These are phyloP conservation scores for Megalops atlanticus DNA, from an alignment of 2,113 vertebrate genomes.

Conservation along the genomic window DNA sequence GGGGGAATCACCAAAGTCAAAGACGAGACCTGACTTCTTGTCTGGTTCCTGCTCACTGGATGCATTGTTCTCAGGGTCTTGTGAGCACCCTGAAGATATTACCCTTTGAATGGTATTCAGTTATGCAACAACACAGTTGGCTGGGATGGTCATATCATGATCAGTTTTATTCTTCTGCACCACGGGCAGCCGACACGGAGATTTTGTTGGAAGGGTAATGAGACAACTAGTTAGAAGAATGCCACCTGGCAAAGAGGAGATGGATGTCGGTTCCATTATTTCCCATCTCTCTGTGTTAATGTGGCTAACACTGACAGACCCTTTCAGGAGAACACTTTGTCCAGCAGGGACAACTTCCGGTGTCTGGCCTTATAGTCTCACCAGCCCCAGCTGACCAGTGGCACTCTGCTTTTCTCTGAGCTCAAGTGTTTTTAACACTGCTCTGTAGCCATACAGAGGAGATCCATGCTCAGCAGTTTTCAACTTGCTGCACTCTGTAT, in stretches of 20 bases:
- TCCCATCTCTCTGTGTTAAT: not conserved
- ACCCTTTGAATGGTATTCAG: not conserved
- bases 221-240: constrained; percentile 28
- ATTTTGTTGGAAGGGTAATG: not conserved
- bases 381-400: not conserved
- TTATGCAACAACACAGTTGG: constrained; percentile 18
- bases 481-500: not conserved
- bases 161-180: constrained; percentile 24
- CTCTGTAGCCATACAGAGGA: not conserved
- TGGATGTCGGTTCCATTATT: constrained; percentile 23
- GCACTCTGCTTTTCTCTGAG: not conserved
- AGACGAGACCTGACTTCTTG: not conserved
- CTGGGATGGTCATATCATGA: constrained; percentile 15
- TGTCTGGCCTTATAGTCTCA: not conserved
- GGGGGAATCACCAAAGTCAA: constrained; percentile 6
- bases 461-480: no score
- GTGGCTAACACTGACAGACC: not conserved
- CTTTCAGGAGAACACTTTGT: constrained; percentile 7
- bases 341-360: constrained; percentile 18
- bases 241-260: constrained; percentile 13
- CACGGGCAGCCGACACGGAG: not conserved
- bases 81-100: no score
- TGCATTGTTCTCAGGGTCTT: no score
- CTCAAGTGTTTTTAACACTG: not conserved
- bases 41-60: no score